These are phyloP conservation scores for Leptobrachium ailaonicum DNA, from an alignment of 2,113 vertebrate species.

Conservation along the genomic window DNA sequence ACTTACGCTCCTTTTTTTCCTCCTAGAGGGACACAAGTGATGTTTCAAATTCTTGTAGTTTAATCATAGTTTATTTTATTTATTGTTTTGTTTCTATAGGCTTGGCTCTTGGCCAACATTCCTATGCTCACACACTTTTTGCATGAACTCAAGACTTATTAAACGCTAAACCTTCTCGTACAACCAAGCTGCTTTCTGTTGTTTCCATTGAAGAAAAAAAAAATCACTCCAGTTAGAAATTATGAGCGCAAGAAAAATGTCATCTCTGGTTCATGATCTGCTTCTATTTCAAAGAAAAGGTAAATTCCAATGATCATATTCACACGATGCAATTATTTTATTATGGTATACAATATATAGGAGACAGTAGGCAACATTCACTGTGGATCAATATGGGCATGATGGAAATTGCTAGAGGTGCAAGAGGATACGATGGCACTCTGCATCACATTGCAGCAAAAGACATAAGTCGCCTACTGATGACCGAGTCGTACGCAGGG, in stretches of 20 bases:
- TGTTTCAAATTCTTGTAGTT: neutral
- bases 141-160: neutral
- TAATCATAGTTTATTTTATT: neutral
- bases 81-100: neutral
- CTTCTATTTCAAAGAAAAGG: neutral
- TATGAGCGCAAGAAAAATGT: neutral
- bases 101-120: neutral
- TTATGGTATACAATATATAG: too few relatives aligned
- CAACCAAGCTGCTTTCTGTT: neutral
- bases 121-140: neutral
- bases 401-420: too few relatives aligned
- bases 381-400: too few relatives aligned
- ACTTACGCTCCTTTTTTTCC: slow-evolving; percentile 20
- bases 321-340: too few relatives aligned
- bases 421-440: too few relatives aligned
- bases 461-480: too few relatives aligned
- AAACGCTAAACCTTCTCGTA: neutral
- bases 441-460: too few relatives aligned
- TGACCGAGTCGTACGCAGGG: too few relatives aligned
- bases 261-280: neutral
- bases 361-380: too few relatives aligned
- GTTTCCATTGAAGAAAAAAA: neutral
- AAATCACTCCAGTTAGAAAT: neutral
- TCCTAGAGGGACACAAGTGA: slow-evolving; percentile 2
- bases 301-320: too few relatives aligned